Evolutionary conservation across 2,888 invertebrate genomes (phyloP).

Genomic region (Cephus pulcher): DNA sequence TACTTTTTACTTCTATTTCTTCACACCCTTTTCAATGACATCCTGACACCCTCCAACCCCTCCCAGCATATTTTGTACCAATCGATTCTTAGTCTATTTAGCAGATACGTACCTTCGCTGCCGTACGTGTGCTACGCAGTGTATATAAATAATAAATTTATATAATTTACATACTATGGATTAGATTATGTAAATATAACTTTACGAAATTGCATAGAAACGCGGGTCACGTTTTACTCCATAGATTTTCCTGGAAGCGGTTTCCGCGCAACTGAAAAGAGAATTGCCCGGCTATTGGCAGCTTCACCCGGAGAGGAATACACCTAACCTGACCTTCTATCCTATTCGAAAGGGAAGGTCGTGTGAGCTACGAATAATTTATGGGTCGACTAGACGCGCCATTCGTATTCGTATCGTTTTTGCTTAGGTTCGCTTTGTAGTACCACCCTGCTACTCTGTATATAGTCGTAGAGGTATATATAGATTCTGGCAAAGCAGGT

Average conservation of each 20-base stretch:
- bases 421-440: not conserved
- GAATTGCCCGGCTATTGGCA: not conserved
- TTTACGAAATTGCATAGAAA: not conserved
- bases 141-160: not conserved
- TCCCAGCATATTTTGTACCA: not conserved
- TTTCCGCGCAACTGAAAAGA: not conserved
- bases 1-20: not conserved
- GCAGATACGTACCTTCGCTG: not conserved
- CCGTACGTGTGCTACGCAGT: not conserved
- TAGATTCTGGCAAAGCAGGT: not conserved
- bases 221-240: not conserved
- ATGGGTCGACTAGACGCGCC: not conserved
- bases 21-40: not conserved
- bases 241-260: not conserved
- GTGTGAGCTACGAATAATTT: not conserved
- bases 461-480: not conserved
- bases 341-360: not conserved
- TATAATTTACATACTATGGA: not conserved
- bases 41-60: too few relatives aligned
- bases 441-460: not conserved
- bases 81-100: not conserved
- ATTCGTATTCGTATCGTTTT: not conserved
- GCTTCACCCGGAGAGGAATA: not conserved
- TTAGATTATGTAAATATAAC: not conserved
- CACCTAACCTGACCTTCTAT: not conserved